These are phyloP conservation scores for Anaspis maculata DNA, from an alignment of 2,888 invertebrate genomes.

Conservation along the genomic window DNA sequence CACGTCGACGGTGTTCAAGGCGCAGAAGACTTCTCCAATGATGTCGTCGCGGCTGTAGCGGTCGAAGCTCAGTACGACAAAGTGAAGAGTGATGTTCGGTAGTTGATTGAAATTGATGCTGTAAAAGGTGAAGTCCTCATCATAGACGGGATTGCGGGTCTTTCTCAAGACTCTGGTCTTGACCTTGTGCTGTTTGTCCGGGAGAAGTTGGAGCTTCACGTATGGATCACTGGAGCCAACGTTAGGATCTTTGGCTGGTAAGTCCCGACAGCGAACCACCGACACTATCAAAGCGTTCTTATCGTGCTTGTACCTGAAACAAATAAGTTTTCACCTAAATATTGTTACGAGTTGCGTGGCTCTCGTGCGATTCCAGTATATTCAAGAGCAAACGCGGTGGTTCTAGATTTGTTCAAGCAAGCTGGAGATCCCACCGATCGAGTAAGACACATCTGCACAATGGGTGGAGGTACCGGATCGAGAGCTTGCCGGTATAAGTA, in stretches of 20 bases:
- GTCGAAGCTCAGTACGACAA: constrained; percentile 90
- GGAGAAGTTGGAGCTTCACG: constrained; percentile 92
- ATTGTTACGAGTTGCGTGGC: too few relatives aligned
- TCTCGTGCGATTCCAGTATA: too few relatives aligned
- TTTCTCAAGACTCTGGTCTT: constrained; percentile 87
- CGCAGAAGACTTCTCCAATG: constrained; percentile 92
- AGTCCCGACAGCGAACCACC: constrained; percentile 79
- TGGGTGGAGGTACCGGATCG: too few relatives aligned
- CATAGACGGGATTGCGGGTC: constrained; percentile 93
- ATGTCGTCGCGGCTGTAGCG: constrained; percentile 97
- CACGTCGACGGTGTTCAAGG: constrained; percentile 59
- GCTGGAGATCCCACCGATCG: too few relatives aligned
- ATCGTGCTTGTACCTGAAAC: constrained; percentile 74
- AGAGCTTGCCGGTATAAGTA: too few relatives aligned
- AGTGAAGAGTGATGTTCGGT: constrained; percentile 83
- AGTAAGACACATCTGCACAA: too few relatives aligned
- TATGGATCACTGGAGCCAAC: constrained; percentile 89
- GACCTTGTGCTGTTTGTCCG: constrained; percentile 96
- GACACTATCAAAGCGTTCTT: constrained; percentile 87
- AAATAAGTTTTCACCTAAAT: too few relatives aligned
- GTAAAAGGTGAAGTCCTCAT: constrained; percentile 99
- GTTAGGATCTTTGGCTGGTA: constrained; percentile 77
- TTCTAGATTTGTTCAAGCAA: too few relatives aligned
- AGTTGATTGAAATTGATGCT: constrained; percentile 83
- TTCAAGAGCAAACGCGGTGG: too few relatives aligned